Percentiles rank a stretch among this genome's conserved stretches.
These are phyloP conservation scores for Athene noctua DNA, from an alignment of 2,113 vertebrate species.

Conservation along the genomic window DNA sequence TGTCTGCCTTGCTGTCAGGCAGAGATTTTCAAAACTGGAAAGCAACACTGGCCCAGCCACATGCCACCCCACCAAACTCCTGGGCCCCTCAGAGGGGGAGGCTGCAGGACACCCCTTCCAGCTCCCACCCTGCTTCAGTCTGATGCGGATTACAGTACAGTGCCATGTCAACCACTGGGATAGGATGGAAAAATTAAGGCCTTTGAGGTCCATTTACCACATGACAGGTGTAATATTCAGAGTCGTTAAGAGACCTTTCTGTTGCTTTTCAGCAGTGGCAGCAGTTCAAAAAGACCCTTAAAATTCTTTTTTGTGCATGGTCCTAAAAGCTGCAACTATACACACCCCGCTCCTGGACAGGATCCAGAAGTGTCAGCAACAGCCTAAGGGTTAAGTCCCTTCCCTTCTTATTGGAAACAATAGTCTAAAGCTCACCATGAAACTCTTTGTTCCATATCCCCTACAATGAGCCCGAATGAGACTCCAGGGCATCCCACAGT, in stretches of 20 bases:
- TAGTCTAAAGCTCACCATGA: constrained; percentile 30
- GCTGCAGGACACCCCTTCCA: neutral
- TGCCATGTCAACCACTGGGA: neutral
- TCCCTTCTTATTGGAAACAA: constrained; percentile 18
- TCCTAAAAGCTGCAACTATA: neutral
- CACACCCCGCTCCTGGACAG: neutral
- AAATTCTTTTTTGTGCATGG: neutral
- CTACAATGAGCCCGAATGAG: neutral
- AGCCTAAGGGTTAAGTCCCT: neutral
- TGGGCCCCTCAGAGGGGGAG: neutral
- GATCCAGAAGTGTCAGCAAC: constrained; percentile 4
- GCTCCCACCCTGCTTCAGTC: neutral
- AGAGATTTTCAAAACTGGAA: neutral
- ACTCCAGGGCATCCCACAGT: constrained; percentile 8
- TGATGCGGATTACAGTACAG: neutral
- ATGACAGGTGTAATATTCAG: neutral
- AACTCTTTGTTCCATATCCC: neutral
- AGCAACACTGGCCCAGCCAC: neutral
- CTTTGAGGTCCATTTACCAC: neutral
- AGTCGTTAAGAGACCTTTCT: neutral
- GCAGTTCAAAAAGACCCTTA: neutral
- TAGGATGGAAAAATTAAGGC: neutral
- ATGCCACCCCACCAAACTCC: neutral
- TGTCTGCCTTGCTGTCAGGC: neutral
- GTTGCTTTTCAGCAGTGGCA: neutral